Base-by-base conservation (phyloP, 1,140 invertebrate species). In the Drosophila lacertosa region DNA sequence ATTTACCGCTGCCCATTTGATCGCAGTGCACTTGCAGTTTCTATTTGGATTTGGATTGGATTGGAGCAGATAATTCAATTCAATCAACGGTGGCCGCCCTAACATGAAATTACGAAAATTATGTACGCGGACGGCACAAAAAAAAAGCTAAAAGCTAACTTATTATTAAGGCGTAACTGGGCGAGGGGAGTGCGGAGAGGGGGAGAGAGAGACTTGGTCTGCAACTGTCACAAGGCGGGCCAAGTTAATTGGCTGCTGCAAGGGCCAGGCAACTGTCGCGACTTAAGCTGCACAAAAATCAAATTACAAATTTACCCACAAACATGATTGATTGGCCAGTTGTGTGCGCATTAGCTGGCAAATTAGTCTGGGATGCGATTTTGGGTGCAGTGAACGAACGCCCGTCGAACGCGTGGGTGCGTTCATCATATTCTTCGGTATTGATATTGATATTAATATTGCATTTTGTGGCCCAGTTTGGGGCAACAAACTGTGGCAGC, bases 101-200 rank as follows among this genome's bases (percentile, higher is more conserved):
- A 82, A 82, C 62, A 73, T 77, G 62, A 51, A 75, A 86, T 88
- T 86, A 86, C 48, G 50, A 77, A 86, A 86, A 86, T 86, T 82
- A 86, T 71, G 62, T 45, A 62, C 18, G 20, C 37, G 15, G 13
- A 16, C 9, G 37, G 24, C 57, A 58, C 62, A 45, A 63, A 59
- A 47, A 45, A 63, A 59, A 47, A 48, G 33, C 37, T 22, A n/a
- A n/a, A n/a, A n/a, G 60, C 39, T 26, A 88, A 71, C 74, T 70
- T 86, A 54, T 81, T 44, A 86, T 86, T 86, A 86, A 59, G 70
- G 62, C 66, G 82, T 77, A 57, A 44, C 77, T 74, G 47, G 39
- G 57, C 47, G 63, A 22, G 26, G 33, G 20, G 16, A 15, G 37
- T n/a, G 13, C n/a, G 29, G 37, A 16, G 35, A n/a, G 13, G 40